Base-by-base conservation (phyloP, 1,140 invertebrate genomes). In the Pseudomyrmex flavicornis region DNA sequence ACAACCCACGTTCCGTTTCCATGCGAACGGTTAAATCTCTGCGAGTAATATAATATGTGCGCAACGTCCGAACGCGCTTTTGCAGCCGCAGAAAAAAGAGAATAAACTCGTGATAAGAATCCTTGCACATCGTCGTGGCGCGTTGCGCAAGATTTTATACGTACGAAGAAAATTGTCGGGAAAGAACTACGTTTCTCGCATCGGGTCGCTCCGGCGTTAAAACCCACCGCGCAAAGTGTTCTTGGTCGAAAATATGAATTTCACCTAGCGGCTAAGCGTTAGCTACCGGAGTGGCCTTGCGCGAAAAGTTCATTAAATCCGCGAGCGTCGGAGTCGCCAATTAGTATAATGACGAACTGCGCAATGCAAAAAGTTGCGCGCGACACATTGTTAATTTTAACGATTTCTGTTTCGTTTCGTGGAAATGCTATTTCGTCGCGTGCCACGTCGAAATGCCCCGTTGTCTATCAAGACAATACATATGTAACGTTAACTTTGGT, bases 371-470 rank as follows among this genome's bases (percentile, higher is more conserved):
- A 80, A 80, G 76, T 80, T 80, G 62, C 50, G 73, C 72, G 58
- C 48, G 76, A 63, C 68, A 72, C 50, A 56, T 84, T 68, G 76
- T 84, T 84, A 84, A 84, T 82, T 84, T 84, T 84, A 84, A 84
- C 76, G 66, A 84, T 50, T 35, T n/a, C 35, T 35, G 35, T 35
- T 35, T 35, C 35, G 35, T 35, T 35, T 35, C 35, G 5, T 35
- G 35, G 0, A 35, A 35, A 63, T 12, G 62, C 54, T 72, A 17
- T 82, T 54, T 20, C 76, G 26, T 9, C 26, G 74, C 59, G 74
- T 44, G 74, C 48, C 35, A 48, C 35, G 17, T 20, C 65, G 76
- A 70, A 70, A 46, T 35, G 66, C n/a, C 66, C 26, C 35, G 12
- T 70, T 61, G 35, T 48, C 76, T 59, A 61, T 59, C 76, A 80